Evolutionary conservation across 30 jellyfish, hydroid and myxozoan genomes (phyloP).

Genomic region (Pseudorhiza aurosa): DNA sequence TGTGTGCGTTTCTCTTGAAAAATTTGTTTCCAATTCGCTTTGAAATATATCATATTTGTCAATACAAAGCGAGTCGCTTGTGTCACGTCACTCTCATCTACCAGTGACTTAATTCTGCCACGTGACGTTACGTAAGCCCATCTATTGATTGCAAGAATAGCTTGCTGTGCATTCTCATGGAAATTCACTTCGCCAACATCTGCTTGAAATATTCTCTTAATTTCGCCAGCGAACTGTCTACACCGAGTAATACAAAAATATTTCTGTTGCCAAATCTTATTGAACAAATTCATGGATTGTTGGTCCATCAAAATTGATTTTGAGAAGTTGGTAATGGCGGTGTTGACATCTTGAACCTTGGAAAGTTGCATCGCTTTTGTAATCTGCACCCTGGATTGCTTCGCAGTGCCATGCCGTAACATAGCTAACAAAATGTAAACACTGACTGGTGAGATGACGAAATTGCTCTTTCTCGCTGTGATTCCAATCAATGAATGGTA

Average conservation of each 20-base stretch:
- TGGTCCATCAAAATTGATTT: too few species aligned
- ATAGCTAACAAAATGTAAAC: constrained; percentile 67
- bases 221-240: constrained; percentile 27
- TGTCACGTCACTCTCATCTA: constrained; percentile 12
- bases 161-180: constrained; percentile 32
- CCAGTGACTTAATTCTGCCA: constrained; percentile 67
- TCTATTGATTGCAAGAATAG: constrained; percentile 47
- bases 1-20: constrained; percentile 37
- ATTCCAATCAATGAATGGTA: constrained; percentile 3
- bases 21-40: constrained; percentile 68
- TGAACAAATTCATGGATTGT: background rate
- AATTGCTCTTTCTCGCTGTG: constrained; percentile 5
- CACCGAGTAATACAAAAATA: constrained; percentile 53
- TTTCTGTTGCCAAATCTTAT: constrained; percentile 61
- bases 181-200: constrained; percentile 64
- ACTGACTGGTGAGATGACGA: constrained; percentile 77
- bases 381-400: constrained; percentile 53
- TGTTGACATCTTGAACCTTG: background rate
- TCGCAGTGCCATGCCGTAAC: constrained; percentile 62
- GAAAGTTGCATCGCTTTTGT: constrained; percentile 31
- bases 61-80: constrained; percentile 59
- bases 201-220: constrained; percentile 45
- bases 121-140: constrained; percentile 72
- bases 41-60: constrained; percentile 78
- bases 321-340: background rate